Percentiles rank a stretch among this genome's conserved stretches.
Conservation (phyloP, 2,797 vertebrate genomes). For the Loriculus beryllinus region DNA sequence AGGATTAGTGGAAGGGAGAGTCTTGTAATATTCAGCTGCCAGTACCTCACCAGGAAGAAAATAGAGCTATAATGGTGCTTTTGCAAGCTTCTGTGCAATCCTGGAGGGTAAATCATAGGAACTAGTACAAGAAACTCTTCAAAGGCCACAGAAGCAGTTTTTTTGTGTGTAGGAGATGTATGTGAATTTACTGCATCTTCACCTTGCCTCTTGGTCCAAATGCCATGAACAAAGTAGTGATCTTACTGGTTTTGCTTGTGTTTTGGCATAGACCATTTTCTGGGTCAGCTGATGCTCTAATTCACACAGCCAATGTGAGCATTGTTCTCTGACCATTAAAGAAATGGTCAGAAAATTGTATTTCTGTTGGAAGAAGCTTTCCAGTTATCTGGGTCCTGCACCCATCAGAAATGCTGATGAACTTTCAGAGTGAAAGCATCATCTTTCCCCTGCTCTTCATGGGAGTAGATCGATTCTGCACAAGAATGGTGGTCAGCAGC, state of each 20-base stretch:
- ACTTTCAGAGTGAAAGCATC: neutral
- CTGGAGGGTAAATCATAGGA: neutral
- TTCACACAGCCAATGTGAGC: neutral
- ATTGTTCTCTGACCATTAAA: neutral
- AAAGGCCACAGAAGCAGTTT: neutral
- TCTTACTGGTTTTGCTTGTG: neutral
- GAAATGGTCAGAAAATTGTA: neutral
- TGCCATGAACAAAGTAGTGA: neutral
- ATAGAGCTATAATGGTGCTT: fast-evolving
- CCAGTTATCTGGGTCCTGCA: neutral
- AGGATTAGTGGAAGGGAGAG: neutral
- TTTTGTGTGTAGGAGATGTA: neutral
- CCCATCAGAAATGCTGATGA: neutral
- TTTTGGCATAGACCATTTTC: neutral
- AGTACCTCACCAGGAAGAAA: neutral
- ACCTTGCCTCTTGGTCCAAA: neutral
- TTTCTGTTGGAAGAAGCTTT: neutral
- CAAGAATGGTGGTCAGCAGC: neutral
- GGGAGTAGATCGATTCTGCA: neutral
- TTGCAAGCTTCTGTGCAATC: neutral
- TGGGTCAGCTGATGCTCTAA: neutral
- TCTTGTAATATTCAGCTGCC: neutral
- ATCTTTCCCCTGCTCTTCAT: neutral
- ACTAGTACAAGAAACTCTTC: neutral
- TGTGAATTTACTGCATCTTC: neutral